Evolutionary conservation across 2,797 vertebrate genomes (phyloP), one percentile per base, ranked within the genome.

Genomic region (Rhinatrema bivittatum): DNA sequence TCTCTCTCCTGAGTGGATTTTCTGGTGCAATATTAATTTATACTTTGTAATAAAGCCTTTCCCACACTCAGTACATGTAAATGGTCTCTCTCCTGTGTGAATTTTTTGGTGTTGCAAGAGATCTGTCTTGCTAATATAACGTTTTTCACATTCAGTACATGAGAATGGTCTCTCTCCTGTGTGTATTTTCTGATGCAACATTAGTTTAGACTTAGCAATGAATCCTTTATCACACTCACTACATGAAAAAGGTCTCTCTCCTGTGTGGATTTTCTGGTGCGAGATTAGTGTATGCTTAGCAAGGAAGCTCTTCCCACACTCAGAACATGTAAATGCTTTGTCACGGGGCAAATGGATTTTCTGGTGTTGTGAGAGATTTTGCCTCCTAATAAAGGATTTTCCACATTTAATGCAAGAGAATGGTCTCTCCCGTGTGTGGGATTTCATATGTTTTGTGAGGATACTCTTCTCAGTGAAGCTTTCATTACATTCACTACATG

Each of bases 1-100:
- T 5, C 73, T 73, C 25, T 73, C 70, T 1, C 70, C 70, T 0
- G 70, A 73, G 39, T 73, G 70, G 4, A 68, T 65, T 2, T 70
- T 59, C 43, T 66, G 67, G 16, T 73, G 70, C 2, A 70, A 68
- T 17, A 65, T 73, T 3, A 73, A 56, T 37, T 70, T 66, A 7
- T 67, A 68, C 3, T 67, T 68, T 2, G 70, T 68, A 31, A 62
- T 73, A 17, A 70, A 73, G 36, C 70, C 70, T 29, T 73, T 73
- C n/a, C 70, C 67, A 11, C 70, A 73, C 12, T 62, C 61, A 1
- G 65, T 62, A 6, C 70, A 72, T 21, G 42, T 32, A 27, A 69
- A 72, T 2, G 70, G 70, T 10, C 65, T 70, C 35, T 72, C 66
- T 11, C 70, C 70, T 0, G 70, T 72, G 29, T 72, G 70, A 20